Evolutionary conservation across 53 echinoderm and acorn worm genomes (phyloP), one percentile per base, ranked within the genome.

Genomic region (Henricia sp.): DNA sequence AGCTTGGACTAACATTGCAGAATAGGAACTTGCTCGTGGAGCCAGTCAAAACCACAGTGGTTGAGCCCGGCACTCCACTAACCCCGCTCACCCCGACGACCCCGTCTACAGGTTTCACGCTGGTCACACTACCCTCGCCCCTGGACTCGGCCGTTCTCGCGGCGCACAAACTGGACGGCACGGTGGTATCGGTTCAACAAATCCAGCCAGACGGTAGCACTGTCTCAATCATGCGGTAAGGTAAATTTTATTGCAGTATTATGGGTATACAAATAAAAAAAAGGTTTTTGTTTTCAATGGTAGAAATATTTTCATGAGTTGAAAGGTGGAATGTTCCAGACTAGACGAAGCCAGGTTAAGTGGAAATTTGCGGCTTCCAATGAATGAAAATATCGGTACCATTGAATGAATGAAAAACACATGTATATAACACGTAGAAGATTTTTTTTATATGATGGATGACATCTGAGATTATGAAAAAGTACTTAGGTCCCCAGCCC

Each of bases 111-210:
- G 86, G 93, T 12, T 93, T 91, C 66, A 91, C 93, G 0, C 82
- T 96, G 5, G 91, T 96, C 44, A 93, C 96, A 0, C 68, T 96
- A 32, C 96, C 96, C 44, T 96, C 93, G 36, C 70, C 69, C 19
- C 50, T 87, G 48, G 88, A 91, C 29, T 88, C 90, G 24, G 59
- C 94, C 13, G 37, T 67, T 28, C 57, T 82, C 10, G 66, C 83
- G 27, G 74, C 75, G 16, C 86, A 71, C 72, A 85, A 90, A 64
- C 85, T 71, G 0, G 71, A 85, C 52, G 85, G 59, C 16, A 80
- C 80, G 2, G 80, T 85, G 5, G 55, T 86, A 11, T 80, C 80
- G 3, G 64, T 80, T 0, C 80, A 77, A 46, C 77, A 77, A 46
- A 77, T 77, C 19, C 77, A 64, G 44, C 33, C 63, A 17, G 80